A percentile compares a stretch with the other conserved stretches of the same genome.
Evolutionary conservation across 2,113 vertebrate species (phyloP).

Genomic region (Rhizomys pruinosus): DNA sequence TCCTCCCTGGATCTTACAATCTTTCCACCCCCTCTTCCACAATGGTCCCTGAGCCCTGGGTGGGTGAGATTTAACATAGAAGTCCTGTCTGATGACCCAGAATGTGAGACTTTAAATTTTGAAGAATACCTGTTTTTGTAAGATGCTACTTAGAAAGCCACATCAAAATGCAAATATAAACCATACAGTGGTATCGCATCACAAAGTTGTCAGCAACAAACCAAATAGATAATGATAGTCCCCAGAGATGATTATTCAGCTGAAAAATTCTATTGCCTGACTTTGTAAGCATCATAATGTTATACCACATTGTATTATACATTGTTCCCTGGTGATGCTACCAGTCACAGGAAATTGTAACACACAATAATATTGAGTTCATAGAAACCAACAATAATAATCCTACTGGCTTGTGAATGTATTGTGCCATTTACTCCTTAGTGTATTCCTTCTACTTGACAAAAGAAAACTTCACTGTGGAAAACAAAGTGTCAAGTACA

Average conservation of each 20-base stretch:
- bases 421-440: background rate
- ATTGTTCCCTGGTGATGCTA: background rate
- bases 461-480: background rate
- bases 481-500: background rate
- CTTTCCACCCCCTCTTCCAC: too few relatives aligned
- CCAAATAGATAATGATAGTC: too few relatives aligned
- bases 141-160: background rate
- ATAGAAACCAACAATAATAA: background rate
- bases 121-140: conserved; percentile 18
- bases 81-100: too few relatives aligned
- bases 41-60: too few relatives aligned
- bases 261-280: background rate
- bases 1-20: too few relatives aligned
- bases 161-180: background rate
- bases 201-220: background rate
- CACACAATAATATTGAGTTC: background rate
- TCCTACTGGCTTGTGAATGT: background rate
- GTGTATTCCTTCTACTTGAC: background rate
- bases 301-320: background rate
- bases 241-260: background rate
- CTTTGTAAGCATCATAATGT: background rate
- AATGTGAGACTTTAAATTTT: conserved; percentile 8
- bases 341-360: background rate
- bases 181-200: too few relatives aligned
- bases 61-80: too few relatives aligned